Conservation (phyloP, 2,113 vertebrate species). For the Peromyscus californicus region DNA sequence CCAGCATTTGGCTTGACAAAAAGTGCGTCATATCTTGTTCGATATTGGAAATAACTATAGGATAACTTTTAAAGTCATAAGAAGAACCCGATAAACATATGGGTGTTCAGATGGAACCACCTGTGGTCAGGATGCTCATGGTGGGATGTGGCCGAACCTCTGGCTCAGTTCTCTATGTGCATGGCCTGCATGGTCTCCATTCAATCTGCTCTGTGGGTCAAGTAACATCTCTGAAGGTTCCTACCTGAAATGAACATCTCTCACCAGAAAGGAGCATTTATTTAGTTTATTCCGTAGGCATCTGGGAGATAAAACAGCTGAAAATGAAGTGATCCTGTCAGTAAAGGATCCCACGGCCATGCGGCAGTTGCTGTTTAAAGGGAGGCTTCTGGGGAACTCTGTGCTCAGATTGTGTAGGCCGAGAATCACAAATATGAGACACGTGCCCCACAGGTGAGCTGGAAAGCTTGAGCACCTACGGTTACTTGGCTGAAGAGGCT, state of each 20-base stretch:
- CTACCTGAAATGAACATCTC: conserved; percentile 9
- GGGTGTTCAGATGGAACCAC: not conserved
- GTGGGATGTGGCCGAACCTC: not conserved
- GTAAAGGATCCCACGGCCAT: not conserved
- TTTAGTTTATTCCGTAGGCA: not conserved
- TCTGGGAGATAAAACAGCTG: not conserved
- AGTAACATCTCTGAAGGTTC: not conserved
- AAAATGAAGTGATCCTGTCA: not conserved
- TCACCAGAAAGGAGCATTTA: not conserved
- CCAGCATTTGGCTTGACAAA: not conserved
- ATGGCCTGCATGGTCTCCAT: not conserved
- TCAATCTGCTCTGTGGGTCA: not conserved
- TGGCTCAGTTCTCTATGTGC: not conserved
- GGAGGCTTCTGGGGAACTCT: not conserved
- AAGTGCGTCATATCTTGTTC: not conserved
- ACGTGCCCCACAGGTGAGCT: not conserved
- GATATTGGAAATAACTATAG: not conserved
- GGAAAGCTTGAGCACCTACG: not conserved
- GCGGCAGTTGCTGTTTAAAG: not conserved
- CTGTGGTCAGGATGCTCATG: not conserved
- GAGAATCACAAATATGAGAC: not conserved
- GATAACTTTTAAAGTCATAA: not conserved
- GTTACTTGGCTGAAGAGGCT: not conserved
- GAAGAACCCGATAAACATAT: not conserved
- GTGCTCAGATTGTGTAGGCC: not conserved